Base-by-base conservation (phyloP, 2,113 vertebrate species). In the Calyptommatus sinebrachiatus region DNA sequence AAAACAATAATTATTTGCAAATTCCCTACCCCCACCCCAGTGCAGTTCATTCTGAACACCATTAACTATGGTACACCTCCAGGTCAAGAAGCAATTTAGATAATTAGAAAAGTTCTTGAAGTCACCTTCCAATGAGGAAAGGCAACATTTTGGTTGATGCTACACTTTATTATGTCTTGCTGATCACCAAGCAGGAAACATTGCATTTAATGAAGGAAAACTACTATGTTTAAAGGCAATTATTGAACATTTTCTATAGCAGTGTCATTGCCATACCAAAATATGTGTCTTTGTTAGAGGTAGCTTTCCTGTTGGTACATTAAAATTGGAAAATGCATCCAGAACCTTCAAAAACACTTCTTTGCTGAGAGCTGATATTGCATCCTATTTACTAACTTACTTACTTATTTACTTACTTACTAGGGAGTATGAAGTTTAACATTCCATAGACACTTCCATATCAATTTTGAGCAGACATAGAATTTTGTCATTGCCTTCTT, bases 131-230 rank as follows among this genome's bases (percentile, higher is more conserved):
- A 28, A 68, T 61, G 78, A 62, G 80, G 89, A 67, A 86, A 89
- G 71, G 69, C 76, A 86, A 86, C 82, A 90, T 75, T 77, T 79
- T 80, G 82, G 77, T 84, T 87, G 84, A 91, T 84, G 75, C 50
- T 69, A 85, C 69, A 63, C 85, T 87, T 88, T 79, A 84, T 91
- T 90, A 91, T 65, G 65, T 62, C 82, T 87, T 83, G 76, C 82
- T 70, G 86, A 82, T 48, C 12, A 67, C 29, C 60, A 76, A 72
- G 57, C 53, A 63, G 71, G 62, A 80, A 28, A 79, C 83, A 82
- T 75, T 45, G 1, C 7, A 20, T 73, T 74, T 81, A 81, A 73
- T 24, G 82, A 82, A 68, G 10, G 68, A 41, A 76, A 83, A 73
- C 41, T 11, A 53, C 67, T 71, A 63, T 26, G 4, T 1, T 29